These are phyloP conservation scores for Tupaia chinensis DNA, from an alignment of 2,113 vertebrate species.

Conservation along the genomic window DNA sequence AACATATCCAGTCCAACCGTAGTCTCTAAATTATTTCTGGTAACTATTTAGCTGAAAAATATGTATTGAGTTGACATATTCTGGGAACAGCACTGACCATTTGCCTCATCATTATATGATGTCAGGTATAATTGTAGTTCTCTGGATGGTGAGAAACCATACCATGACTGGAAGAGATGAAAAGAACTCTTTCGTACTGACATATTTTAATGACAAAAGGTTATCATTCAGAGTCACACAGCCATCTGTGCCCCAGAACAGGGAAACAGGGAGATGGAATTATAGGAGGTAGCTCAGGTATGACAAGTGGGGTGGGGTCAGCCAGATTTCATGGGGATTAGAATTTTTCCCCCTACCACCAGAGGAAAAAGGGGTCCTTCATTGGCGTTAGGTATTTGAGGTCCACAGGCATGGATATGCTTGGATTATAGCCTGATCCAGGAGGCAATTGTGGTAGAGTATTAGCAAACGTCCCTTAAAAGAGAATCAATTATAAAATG, in stretches of 20 bases:
- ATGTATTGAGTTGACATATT: background rate
- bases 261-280: background rate
- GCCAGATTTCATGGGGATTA: background rate
- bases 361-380: background rate
- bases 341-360: background rate
- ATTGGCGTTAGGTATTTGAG: background rate
- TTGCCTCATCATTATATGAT: background rate
- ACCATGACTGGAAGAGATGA: background rate
- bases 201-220: background rate
- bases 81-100: background rate
- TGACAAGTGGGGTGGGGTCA: background rate
- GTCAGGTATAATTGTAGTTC: background rate
- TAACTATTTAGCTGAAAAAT: background rate
- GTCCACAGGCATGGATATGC: background rate
- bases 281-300: background rate
- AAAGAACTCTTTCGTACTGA: background rate
- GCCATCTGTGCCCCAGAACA: background rate
- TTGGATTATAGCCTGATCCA: background rate
- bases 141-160: background rate
- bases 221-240: fast-evolving
- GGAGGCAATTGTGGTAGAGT: background rate
- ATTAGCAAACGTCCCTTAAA: background rate
- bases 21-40: background rate
- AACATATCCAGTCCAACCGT: background rate
- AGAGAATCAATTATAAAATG: background rate